phyloP scores from a whole-genome alignment of 2,113 vertebrate genomes.

The Epinephelus moara region DNA sequence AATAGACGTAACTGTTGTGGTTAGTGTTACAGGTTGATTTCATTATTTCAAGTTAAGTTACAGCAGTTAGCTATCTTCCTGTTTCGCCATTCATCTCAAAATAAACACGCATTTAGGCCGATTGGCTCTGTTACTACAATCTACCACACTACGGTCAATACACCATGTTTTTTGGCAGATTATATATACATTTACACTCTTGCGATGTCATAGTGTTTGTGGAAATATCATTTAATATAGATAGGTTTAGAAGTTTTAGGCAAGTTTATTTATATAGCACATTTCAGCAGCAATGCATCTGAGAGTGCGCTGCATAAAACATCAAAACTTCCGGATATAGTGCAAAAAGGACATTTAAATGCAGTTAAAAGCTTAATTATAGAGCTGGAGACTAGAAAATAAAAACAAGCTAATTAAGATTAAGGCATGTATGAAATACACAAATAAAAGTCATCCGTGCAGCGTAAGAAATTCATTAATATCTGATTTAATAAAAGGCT shows the following conservation, averaged over 20 bases:
- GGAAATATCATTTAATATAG: not conserved
- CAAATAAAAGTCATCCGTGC: not conserved
- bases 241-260: too few species aligned
- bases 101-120: constrained; percentile 14
- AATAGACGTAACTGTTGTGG: fast-evolving
- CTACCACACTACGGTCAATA: not conserved
- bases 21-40: fast-evolving
- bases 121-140: not conserved
- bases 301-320: too few species aligned
- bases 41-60: not conserved
- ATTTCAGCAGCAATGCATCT: too few species aligned
- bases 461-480: too few species aligned
- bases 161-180: not conserved
- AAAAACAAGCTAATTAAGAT: too few species aligned
- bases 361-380: too few species aligned
- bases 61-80: not conserved
- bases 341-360: too few species aligned
- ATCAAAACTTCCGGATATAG: too few species aligned
- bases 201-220: not conserved
- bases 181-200: not conserved
- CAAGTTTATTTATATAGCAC: too few species aligned
- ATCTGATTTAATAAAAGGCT: too few species aligned
- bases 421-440: too few species aligned
- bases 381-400: too few species aligned
- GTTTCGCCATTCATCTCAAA: not conserved